These are phyloP conservation scores for Baronia brevicornis DNA, from an alignment of 2,888 invertebrate species.

Conservation along the genomic window DNA sequence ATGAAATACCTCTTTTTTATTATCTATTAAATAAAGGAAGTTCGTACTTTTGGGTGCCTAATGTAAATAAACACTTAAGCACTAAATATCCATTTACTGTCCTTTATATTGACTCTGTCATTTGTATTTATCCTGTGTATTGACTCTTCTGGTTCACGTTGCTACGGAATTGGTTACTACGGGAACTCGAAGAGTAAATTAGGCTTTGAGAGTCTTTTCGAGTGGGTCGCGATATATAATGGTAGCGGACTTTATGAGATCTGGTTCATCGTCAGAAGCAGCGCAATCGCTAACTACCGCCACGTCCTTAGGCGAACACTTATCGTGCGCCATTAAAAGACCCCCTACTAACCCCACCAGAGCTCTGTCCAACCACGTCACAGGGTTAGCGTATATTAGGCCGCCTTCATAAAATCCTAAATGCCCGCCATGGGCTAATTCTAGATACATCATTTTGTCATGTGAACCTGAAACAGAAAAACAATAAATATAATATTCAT, in stretches of 20 bases:
- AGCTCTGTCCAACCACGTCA: constrained; percentile 94
- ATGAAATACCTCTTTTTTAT: no score
- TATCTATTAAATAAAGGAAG: no score
- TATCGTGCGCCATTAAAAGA: constrained; percentile 77
- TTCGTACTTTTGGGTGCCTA: no score
- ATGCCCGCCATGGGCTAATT: constrained; percentile 94
- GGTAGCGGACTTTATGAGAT: constrained; percentile 59
- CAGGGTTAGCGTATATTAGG: constrained; percentile 88
- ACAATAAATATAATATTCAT: constrained; percentile 8
- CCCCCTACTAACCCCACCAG: constrained; percentile 88
- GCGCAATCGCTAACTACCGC: constrained; percentile 17
- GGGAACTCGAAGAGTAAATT: constrained; percentile 2
- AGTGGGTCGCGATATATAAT: constrained; percentile 58
- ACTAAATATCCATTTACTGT: no score
- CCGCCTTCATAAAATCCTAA: constrained; percentile 96
- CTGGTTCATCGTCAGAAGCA: constrained; percentile 47
- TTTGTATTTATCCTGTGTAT: no score
- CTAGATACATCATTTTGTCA: constrained; percentile 82
- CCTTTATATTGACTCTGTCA: no score
- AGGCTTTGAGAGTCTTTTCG: constrained; percentile 33
- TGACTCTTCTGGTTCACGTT: no score
- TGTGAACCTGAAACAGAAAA: constrained; percentile 73
- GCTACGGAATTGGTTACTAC: no score
- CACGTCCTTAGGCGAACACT: constrained; percentile 43
- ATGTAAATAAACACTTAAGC: no score